Base-by-base conservation (phyloP, 2,888 invertebrate genomes). In the Pristionchus fissidentatus region DNA sequence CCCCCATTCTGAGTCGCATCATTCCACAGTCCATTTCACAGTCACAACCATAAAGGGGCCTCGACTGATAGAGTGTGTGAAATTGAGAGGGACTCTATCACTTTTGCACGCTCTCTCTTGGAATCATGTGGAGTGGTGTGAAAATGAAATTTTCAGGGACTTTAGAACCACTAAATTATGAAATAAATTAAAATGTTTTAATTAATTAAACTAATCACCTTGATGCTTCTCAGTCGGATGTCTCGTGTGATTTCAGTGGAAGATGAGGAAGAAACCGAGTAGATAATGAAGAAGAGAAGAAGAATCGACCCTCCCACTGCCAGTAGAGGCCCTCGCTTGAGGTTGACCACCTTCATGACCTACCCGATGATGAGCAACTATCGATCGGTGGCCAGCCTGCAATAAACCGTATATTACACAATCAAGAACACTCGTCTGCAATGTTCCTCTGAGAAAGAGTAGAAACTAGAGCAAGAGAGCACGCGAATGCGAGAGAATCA, bases 401-500 rank as follows among this genome's bases (percentile, higher is more conserved):
- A n/a, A n/a, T n/a, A n/a, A n/a, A n/a, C n/a, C n/a, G n/a, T n/a
- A n/a, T n/a, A n/a, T n/a, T n/a, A n/a, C n/a, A n/a, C n/a, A n/a
- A n/a, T 26, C 7, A 22, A 8, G 62, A 22, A 57, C 38, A 78
- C 80, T 60, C 66, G 55, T 43, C 73, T 70, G 32, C 29, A 35
- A 46, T 70, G 57, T 26, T 29, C 26, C 57, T 3, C n/a, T n/a
- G 82, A 62, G 60, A 78, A 49, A 19, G 10, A 62, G 49, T n/a
- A 35, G 41, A 15, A 19, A 75, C 80, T 73, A 62, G 26, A 83
- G 83, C 83, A 70, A 81, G 62, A 62, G 78, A 62, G 83, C 70
- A 83, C 70, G 82, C 29, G 73, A 29, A 15, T 19, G 35, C 35
- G 15, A 62, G 29, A 32, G 62, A n/a, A 29, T 62, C 22, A 35